phyloP scores from a whole-genome alignment of 2,888 invertebrate genomes.

The Cataglyphis cursor region DNA sequence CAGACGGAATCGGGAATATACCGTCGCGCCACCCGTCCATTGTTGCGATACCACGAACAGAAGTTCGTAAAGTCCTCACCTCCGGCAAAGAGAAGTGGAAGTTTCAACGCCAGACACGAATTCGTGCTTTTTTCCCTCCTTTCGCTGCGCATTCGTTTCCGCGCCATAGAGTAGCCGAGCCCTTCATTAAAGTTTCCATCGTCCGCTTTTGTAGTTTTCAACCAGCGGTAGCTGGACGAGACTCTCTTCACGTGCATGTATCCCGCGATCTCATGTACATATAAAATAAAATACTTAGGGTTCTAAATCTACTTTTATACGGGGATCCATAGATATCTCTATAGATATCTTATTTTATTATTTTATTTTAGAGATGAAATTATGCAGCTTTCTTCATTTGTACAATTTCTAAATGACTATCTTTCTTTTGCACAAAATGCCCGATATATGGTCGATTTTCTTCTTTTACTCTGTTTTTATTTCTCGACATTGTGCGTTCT shows the following conservation, averaged over 20 bases:
- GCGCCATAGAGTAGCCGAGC: conserved; percentile 48
- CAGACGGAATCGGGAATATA: conserved; percentile 29
- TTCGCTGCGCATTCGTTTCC: conserved; percentile 31
- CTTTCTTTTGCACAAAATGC: background rate
- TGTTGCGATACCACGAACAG: conserved; percentile 46
- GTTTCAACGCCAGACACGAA: conserved; percentile 70
- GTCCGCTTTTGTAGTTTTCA: conserved; percentile 75
- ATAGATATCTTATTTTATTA: background rate
- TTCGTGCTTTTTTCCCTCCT: conserved; percentile 56
- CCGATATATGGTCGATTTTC: background rate
- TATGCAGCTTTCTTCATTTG: background rate
- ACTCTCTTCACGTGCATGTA: conserved; percentile 44
- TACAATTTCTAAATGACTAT: background rate
- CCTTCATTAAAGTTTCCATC: conserved; percentile 78
- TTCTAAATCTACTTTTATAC: background rate
- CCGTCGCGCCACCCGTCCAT: conserved; percentile 29
- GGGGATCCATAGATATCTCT: background rate
- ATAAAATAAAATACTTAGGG: conserved; percentile 8
- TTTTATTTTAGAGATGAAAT: background rate
- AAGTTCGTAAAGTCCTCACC: conserved; percentile 66
- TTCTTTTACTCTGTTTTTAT: background rate
- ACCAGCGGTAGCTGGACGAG: conserved; percentile 52
- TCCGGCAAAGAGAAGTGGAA: conserved; percentile 61
- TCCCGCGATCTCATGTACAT: conserved; percentile 49
- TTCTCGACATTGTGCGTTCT: no score